Base-by-base conservation (phyloP, 2,113 vertebrate genomes). In the Cricetomys ansorgei region DNA sequence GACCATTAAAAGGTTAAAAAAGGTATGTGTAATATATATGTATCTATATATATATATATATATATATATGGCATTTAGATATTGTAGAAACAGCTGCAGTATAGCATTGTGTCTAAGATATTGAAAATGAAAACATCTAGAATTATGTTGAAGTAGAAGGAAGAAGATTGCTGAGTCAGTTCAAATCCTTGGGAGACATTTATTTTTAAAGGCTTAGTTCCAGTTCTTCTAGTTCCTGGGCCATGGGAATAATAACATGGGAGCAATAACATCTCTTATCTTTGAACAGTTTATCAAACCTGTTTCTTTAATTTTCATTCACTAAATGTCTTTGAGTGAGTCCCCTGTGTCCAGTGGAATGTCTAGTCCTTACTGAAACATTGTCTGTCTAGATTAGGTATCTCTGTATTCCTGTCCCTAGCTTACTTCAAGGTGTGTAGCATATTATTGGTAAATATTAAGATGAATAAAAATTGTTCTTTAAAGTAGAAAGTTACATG, bases 1-100 rank as follows among this genome's bases (percentile, higher is more conserved):
- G 98, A 99, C 99, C 79, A 99, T 99, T 96, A 99, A 99, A 97
- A 99, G 98, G 97, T 99, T 99, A 96, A 99, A 99, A 98, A 99
- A 99, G 99, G 99, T 99, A 96, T 96, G 87, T 88, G n/a, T n/a
- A n/a, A n/a, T n/a, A n/a, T n/a, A n/a, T n/a, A n/a, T n/a, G n/a
- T n/a, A n/a, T n/a, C n/a, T n/a, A n/a, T n/a, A n/a, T n/a, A n/a
- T n/a, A n/a, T n/a, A n/a, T n/a, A n/a, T n/a, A n/a, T n/a, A n/a
- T n/a, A n/a, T n/a, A n/a, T n/a, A 29, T 67, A 43, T 45, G 45
- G 19, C 7, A 80, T 2, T 11, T 48, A 43, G 23, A n/a, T n/a
- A 7, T 65, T 92, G 55, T 40, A 57, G 45, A 34, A 89, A 10
- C 10, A 70, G 4, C 55, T 25, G 72, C 5, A 43, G 29, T 45